Evolutionary conservation across 2,888 invertebrate species (phyloP), one percentile per base, ranked within the genome.

Genomic region (Lepeophtheirus nordmannii): DNA sequence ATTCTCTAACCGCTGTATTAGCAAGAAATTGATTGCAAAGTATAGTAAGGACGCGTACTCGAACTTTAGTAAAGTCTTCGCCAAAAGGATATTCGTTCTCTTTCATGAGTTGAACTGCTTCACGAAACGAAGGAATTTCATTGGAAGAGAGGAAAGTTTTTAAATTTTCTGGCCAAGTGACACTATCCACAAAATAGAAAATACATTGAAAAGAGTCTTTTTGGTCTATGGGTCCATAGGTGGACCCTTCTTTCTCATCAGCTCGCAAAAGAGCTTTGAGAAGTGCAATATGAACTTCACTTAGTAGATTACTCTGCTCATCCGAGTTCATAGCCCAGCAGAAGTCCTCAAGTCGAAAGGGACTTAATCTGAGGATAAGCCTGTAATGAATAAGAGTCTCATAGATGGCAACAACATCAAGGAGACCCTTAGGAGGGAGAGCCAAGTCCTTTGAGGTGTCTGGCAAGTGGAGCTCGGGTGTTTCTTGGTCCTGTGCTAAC

Each of bases 171-270:
- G 94, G 91, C 90, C 97, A 98, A 62, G 96, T 94, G 79, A 97
- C 85, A 66, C 87, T 82, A 79, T 98, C 98, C 72, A 94, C 83
- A 73, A 94, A 83, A 79, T 87, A 94, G 67, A 96, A 80, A 71
- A 88, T 84, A 69, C 96, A 86, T 76, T 97, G 96, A 37, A 96
- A 86, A 75, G 93, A 91, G 77, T 97, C 96, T 79, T 96, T 96
- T 74, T 92, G 89, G 79, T 99, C 98, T 68, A 91, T 78, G 10
- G 96, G 93, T 59, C 94, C 94, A 78, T 93, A 97, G 76, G 89
- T 89, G 2, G 91, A 93, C 73, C 89, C 89, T 76, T 91, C 91
- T 12, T 87, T 84, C 76, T 96, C 94, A 77, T 94, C 94, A 78
- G 94, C 93, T 61, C 93, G 80, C 64, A 94, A 76, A 71, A 92